Base-by-base conservation (phyloP, 2,888 invertebrate species). In the Labia minor region DNA sequence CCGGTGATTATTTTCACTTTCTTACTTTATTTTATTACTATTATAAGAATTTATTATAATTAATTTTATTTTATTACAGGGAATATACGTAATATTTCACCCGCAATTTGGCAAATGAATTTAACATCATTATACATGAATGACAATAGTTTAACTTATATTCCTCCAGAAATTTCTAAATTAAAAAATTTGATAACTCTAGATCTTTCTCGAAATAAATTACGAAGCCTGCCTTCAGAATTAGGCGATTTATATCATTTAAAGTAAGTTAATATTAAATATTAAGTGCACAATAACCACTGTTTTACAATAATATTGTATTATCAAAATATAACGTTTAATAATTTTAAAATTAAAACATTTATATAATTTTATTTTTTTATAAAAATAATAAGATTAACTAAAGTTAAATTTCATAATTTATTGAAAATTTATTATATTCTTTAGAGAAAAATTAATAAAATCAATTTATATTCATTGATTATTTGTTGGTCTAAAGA, bases 181-280 rank as follows among this genome's bases (percentile, higher is more conserved):
- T 83, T 99, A 73, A 82, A 82, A 70, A 91, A 92, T 80, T 83
- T 99, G 71, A 87, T 90, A 74, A 87, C 89, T 71, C 82, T 99
- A 72, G 98, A 99, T 81, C 82, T 96, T 73, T 95, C 96, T 72
- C 89, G 88, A 78, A 98, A 99, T 81, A 95, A 96, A 80, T 82
- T 99, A 74, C 85, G 95, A 71, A 90, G 90, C 77, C 82, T 99
- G 78, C 98, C 99, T 71, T 88, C 93, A 66, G 97, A 99, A 81
- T 83, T 99, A 66, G 98, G 99, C 69, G 97, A 99, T 79, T 87
- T 99, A 76, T 91, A 95, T 79, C 88, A 92, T 77, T 86, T 99
- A 76, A 90, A 90, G 92, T 92, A 77, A 73, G 71, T 69, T 62
- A 62, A 61, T 49, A 19, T 16, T 49, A 19, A 1, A n/a, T 61